Conservation (phyloP, 2,888 invertebrate species). For the Epicampocera succincta region DNA sequence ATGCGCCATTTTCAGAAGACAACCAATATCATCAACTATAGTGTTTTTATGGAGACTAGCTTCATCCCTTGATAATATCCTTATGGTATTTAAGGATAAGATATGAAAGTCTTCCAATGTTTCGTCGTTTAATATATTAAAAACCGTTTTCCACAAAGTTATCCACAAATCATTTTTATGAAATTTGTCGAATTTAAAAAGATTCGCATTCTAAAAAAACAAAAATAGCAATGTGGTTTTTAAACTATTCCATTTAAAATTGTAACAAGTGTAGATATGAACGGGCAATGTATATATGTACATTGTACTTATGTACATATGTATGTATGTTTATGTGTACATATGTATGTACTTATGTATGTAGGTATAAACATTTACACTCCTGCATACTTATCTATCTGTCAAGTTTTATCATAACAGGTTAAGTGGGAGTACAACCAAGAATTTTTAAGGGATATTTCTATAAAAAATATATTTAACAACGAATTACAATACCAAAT, state of each 20-base stretch:
- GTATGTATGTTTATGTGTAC: neutral
- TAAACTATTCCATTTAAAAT: constrained; percentile 5
- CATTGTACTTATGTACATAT: neutral
- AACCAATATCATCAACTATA: constrained; percentile 86
- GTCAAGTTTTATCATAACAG: too few species aligned
- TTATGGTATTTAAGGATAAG: constrained; percentile 78
- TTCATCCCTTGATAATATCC: constrained; percentile 89
- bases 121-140: constrained; percentile 77
- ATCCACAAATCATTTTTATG: constrained; percentile 80
- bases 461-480: too few species aligned
- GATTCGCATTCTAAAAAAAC: constrained; percentile 76
- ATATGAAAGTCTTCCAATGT: constrained; percentile 73
- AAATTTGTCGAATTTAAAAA: constrained; percentile 79
- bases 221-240: constrained; percentile 15
- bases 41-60: constrained; percentile 85
- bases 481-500: too few species aligned
- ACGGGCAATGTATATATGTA: neutral
- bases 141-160: constrained; percentile 79
- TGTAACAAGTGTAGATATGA: neutral
- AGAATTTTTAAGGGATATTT: too few species aligned
- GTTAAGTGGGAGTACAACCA: too few species aligned
- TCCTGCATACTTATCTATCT: too few species aligned
- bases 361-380: too few species aligned
- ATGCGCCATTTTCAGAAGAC: constrained; percentile 87
- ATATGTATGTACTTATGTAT: neutral